Evolutionary conservation across 2,797 vertebrate genomes (phyloP), one percentile per base, ranked within the genome.

Genomic region (Scyliorhinus canicula): DNA sequence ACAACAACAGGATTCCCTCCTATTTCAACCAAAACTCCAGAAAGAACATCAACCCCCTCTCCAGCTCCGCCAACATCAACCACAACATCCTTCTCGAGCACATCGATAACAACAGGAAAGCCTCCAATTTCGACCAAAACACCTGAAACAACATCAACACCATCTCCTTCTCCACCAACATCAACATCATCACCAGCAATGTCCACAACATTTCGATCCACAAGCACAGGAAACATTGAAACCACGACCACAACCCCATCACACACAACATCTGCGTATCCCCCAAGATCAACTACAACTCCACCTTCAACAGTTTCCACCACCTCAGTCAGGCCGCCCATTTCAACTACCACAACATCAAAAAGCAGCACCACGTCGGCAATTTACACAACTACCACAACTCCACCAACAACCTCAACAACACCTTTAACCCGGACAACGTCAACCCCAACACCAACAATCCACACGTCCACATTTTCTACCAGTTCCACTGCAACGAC

Each of bases 91-190:
- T 3, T 79, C 3, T 55, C 55, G 3, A 55, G 55, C 0, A 47
- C 12, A 3, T 71, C 69, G 5, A 71, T 28, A 28, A 31, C 4
- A 7, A 35, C 2, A 1, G 14, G 24, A 16, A 24, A 0, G 3
- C 3, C 1, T 31, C 7, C 28, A 2, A 28, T 74, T 0, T 40
- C 95, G 28, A 65, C 14, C 5, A 24, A 71, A 7, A 26, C 19
- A 1, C 16, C 21, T 21, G 1, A 1, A 1, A 21, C 63, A 1
- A 52, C 95, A 0, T 1, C 40, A 95, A 65, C 50, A 0, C 0
- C 74, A 69, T 0, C 93, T 0, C 0, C 95, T 50, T n/a, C n/a
- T n/a, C n/a, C n/a, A n/a, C n/a, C n/a, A n/a, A 0, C 2, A 4
- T 95, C 96, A 95, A 4, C 95, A 21, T 93, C 95, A 21, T 95